Evolutionary conservation across 2,888 invertebrate genomes (phyloP), one percentile per base, ranked within the genome.

Genomic region (Papilio elwesi): DNA sequence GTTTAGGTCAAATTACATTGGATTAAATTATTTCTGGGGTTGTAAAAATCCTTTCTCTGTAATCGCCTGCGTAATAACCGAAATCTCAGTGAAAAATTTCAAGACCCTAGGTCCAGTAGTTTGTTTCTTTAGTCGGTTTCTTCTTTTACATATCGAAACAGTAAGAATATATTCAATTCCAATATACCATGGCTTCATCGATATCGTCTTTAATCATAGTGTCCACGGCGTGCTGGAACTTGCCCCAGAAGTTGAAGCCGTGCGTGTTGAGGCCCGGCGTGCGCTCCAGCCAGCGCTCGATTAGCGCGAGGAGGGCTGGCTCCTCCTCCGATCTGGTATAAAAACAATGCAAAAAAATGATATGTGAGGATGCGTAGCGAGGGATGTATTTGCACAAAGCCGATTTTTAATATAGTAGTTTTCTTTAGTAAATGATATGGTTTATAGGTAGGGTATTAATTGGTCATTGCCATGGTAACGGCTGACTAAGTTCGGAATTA

Each of bases 231-330:
- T 93, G 90, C 80, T 96, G 95, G 90, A 98, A 99, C 83, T 98
- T 98, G 48, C 96, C 96, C 99, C 99, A 99, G 91, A 99, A 99
- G 88, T 98, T 96, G 84, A 98, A 99, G 2, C 97, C 97, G 68
- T 95, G 94, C 0, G 95, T 92, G 84, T 97, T 97, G 36, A 99
- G 93, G 0, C 99, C 99, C 0, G 99, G 99, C 0, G 99, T 99
- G 62, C 99, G 94, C 81, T 98, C 98, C 75, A 99, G 89, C 99
- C 99, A 99, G 63, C 96, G 94, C 88, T 99, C 97, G 38, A 99
- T 97, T 43, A 99, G 94, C 69, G 96, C 96, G 53, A 97, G 94
- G 8, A 99, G 94, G 0, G 98, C 98, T 0, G 98, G 98, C 78
- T 98, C 97, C 8, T 94, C 94, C 88, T 98, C 97, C 0, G 98